Base-by-base conservation (phyloP, 2,888 invertebrate species). In the Nomada ferruginata region DNA sequence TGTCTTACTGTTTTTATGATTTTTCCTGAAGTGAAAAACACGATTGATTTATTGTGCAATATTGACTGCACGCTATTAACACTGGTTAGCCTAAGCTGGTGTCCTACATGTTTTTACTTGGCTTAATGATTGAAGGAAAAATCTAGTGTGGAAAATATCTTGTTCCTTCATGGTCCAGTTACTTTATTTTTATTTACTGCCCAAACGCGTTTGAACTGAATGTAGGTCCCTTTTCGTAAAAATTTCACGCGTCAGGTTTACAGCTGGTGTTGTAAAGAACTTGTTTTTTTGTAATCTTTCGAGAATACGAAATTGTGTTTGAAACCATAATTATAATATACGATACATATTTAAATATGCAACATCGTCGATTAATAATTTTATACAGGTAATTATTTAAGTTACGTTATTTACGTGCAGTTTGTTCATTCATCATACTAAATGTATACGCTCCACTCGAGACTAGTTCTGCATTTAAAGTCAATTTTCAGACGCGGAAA, bases 401-500 rank as follows among this genome's bases (percentile, higher is more conserved):
- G 15, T 15, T 47, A 13, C 15, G 4, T 47, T 47, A 47, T 13
- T 47, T 3, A 15, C 47, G 15, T 3, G 47, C 47, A 47, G 47
- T 3, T 13, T 13, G 47, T 47, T 47, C 15, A 47, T 47, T 15
- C 47, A 15, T 47, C 68, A 72, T 64, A 78, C 73, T 65, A 47
- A 85, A 73, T 63, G 73, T 44, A 42, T 72, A 76, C 64, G 61
- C 20, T n/a, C 44, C 15, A 50, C 61, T 66, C 29, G 29, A 60
- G 73, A 73, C 65, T 36, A 59, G 69, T 73, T 78, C 42, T 53
- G 42, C 52, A 71, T 61, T 57, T 65, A 55, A 76, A 55, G 53
- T 82, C 69, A 70, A 79, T 74, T 76, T 84, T 73, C 74, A 74
- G 60, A 53, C 15, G 60, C 55, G 23, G 29, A 50, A 68, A 55